A percentile compares a stretch with the other conserved stretches of the same genome.
phyloP scores from a whole-genome alignment of 2,888 invertebrate species.

The Callosobruchus maculatus region DNA sequence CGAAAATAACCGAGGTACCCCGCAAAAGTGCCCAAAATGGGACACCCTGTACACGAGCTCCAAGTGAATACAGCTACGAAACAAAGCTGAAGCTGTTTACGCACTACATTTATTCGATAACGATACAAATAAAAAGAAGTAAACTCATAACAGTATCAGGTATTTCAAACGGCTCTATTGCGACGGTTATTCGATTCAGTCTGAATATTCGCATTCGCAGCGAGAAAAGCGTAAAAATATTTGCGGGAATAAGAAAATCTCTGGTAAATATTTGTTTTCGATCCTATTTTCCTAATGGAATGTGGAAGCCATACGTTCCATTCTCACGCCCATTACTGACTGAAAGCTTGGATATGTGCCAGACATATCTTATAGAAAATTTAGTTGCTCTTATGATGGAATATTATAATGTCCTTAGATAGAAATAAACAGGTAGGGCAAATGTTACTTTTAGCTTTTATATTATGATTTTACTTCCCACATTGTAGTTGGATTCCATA shows the following conservation, averaged over 20 bases:
- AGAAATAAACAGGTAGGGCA: too few species aligned
- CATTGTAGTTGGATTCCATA: too few species aligned
- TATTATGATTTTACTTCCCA: too few species aligned
- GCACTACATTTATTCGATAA: too few species aligned
- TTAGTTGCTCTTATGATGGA: neutral
- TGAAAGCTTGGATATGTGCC: neutral
- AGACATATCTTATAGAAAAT: neutral
- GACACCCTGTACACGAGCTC: too few species aligned
- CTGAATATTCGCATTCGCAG: neutral
- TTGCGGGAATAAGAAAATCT: neutral
- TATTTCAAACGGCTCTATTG: neutral
- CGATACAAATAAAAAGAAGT: too few species aligned
- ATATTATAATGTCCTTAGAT: too few species aligned
- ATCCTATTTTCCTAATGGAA: neutral
- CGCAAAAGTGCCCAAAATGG: too few species aligned
- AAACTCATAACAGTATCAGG: neutral
- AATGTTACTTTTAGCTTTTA: too few species aligned
- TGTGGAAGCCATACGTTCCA: neutral
- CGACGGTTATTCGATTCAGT: neutral
- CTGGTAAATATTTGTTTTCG: neutral
- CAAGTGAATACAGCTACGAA: too few species aligned
- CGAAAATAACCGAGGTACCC: too few species aligned
- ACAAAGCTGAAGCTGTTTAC: too few species aligned
- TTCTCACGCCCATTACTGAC: neutral
- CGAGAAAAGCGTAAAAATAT: neutral